A percentile compares a stretch with the other conserved stretches of the same genome.
phyloP scores from a whole-genome alignment of 2,888 invertebrate species.

The Gibbula magus region DNA sequence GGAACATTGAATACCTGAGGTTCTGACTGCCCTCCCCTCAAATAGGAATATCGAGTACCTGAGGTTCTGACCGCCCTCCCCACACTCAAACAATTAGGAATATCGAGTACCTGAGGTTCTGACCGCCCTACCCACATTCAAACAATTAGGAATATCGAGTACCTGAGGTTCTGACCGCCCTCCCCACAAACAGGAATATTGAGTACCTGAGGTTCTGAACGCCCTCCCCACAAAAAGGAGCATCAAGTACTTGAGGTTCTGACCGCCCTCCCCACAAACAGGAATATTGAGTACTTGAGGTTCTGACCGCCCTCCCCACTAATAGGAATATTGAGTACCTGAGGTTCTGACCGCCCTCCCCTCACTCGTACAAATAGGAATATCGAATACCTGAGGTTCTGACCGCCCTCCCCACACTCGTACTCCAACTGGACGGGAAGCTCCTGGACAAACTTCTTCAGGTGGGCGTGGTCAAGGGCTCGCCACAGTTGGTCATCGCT shows the following conservation, averaged over 20 bases:
- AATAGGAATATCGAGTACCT: slow-evolving; percentile 78
- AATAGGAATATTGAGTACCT: slow-evolving; percentile 32
- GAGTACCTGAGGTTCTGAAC: too few relatives aligned
- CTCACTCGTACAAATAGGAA: too few relatives aligned
- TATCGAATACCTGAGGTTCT: slow-evolving; percentile 80
- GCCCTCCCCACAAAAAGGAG: too few relatives aligned
- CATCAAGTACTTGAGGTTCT: not conserved
- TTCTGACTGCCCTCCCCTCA: too few relatives aligned
- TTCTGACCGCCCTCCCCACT: slow-evolving; percentile 78
- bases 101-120: too few relatives aligned
- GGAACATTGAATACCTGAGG: too few relatives aligned
- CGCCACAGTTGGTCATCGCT: slow-evolving; percentile 91
- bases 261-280: not conserved
- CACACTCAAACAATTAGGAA: too few relatives aligned
- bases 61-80: slow-evolving; percentile 84
- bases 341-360: too few relatives aligned
- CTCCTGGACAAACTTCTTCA: slow-evolving; percentile 87
- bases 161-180: too few relatives aligned
- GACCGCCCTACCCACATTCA: too few relatives aligned
- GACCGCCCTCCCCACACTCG: slow-evolving; percentile 92
- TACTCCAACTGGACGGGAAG: slow-evolving; percentile 86
- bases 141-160: too few relatives aligned
- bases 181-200: too few relatives aligned
- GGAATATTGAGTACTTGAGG: not conserved
- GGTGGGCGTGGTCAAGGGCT: slow-evolving; percentile 90